Conservation (phyloP, 2,113 vertebrate species). For the Nansenia antarctica region DNA sequence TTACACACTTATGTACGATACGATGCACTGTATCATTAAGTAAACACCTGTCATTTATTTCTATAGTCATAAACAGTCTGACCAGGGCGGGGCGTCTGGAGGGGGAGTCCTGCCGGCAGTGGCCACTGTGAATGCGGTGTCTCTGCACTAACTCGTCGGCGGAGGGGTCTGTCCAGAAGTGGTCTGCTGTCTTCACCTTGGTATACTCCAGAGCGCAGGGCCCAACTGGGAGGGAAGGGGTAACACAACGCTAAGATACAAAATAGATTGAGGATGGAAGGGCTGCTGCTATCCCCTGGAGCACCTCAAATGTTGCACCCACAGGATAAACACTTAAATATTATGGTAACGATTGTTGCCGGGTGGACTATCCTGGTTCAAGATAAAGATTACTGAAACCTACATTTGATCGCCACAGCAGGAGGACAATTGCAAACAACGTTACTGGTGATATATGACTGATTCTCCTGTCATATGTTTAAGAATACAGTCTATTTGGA, state of each 20-base stretch:
- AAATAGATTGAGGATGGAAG: neutral
- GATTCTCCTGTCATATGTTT: neutral
- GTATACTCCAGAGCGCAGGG: conserved; percentile 97
- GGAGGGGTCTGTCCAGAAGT: conserved; percentile 98
- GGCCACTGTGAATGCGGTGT: conserved; percentile 93
- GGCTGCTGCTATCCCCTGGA: neutral
- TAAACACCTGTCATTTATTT: neutral
- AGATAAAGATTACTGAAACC: neutral
- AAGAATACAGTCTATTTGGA: neutral
- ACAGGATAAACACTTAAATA: no score
- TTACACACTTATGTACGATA: neutral
- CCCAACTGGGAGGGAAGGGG: conserved; percentile 77
- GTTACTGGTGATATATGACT: neutral
- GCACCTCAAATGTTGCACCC: no score
- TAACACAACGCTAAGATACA: neutral
- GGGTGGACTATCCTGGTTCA: neutral
- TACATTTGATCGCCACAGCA: neutral
- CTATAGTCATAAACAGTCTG: conserved; percentile 13
- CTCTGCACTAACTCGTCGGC: conserved; percentile 95
- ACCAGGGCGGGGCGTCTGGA: conserved; percentile 85
- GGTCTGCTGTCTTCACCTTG: conserved; percentile 96
- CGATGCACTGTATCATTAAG: no score
- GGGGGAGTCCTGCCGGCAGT: conserved; percentile 93
- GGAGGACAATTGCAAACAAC: neutral
- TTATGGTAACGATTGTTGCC: no score